Conservation (phyloP, 35 echinoderm and acorn worm species). For the Antedon bifida region DNA sequence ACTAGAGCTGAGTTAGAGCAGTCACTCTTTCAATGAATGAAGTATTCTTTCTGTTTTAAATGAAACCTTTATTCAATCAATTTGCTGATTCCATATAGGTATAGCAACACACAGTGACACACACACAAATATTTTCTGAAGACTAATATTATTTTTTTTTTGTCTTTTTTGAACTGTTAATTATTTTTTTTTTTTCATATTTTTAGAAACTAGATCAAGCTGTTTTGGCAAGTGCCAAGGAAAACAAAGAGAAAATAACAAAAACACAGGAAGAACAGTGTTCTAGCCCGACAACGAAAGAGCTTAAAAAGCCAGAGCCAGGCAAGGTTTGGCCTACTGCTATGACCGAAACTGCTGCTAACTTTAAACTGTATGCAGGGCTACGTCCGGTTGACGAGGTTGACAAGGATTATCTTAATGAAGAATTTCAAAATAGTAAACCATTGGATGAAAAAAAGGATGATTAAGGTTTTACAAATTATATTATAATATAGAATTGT, state of each 20-base stretch:
- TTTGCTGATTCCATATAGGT: too few species aligned
- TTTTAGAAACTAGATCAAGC: slow-evolving; percentile 45
- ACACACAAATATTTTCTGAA: too few species aligned
- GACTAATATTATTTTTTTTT: too few species aligned
- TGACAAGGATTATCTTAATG: background rate
- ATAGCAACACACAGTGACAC: too few species aligned
- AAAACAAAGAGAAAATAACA: slow-evolving; percentile 3
- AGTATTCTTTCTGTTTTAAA: too few species aligned
- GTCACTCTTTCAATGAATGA: too few species aligned
- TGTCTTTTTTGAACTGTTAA: too few species aligned
- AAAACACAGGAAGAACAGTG: background rate
- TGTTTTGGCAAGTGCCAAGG: slow-evolving; percentile 30
- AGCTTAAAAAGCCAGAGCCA: slow-evolving; percentile 22
- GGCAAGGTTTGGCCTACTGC: slow-evolving; percentile 42
- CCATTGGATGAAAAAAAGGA: slow-evolving; percentile 5
- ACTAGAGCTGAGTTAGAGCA: too few species aligned
- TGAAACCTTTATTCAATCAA: too few species aligned
- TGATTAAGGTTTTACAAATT: background rate
- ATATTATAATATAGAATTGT: too few species aligned
- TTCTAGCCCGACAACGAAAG: background rate
- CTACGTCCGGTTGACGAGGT: slow-evolving; percentile 7
- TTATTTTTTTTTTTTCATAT: background rate
- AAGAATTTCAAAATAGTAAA: background rate
- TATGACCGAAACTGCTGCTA: slow-evolving; percentile 48
- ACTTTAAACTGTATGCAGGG: slow-evolving; percentile 37